Percentiles rank a stretch among this genome's conserved stretches.
Evolutionary conservation across 2,888 invertebrate species (phyloP).

Genomic region (Zaprionus lineosus): DNA sequence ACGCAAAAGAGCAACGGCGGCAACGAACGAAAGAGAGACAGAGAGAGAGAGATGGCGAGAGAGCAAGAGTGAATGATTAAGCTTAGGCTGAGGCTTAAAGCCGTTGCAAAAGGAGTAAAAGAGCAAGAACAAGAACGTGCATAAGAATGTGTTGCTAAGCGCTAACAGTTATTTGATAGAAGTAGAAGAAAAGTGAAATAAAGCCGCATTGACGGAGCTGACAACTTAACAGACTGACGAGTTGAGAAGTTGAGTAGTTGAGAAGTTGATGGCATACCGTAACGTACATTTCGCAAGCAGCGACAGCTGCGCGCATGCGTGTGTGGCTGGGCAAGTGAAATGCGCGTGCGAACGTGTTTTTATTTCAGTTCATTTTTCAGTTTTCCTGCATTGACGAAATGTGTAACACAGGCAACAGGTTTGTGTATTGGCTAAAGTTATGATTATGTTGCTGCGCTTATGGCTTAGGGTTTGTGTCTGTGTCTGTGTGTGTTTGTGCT

Average conservation of each 20-base stretch:
- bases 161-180: slow-evolving; percentile 39
- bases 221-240: slow-evolving; percentile 32
- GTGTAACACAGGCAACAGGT: slow-evolving; percentile 68
- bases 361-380: slow-evolving; percentile 9
- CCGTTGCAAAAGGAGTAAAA: not conserved
- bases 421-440: slow-evolving; percentile 32
- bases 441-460: too few relatives aligned
- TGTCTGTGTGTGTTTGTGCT: too few relatives aligned
- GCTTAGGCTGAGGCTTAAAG: not conserved
- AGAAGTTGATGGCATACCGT: slow-evolving; percentile 12
- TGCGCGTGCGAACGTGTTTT: slow-evolving; percentile 70
- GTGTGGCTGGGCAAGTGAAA: slow-evolving; percentile 64
- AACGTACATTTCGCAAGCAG: slow-evolving; percentile 46
- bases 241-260: slow-evolving; percentile 22
- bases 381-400: slow-evolving; percentile 54
- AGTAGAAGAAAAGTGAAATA: slow-evolving; percentile 64
- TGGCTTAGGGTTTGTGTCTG: too few relatives aligned
- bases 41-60: not conserved
- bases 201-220: slow-evolving; percentile 37
- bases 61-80: not conserved
- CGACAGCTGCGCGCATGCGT: slow-evolving; percentile 68
- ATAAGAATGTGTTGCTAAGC: slow-evolving; percentile 37
- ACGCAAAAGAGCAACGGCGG: slow-evolving; percentile 7
- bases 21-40: slow-evolving; percentile 6
- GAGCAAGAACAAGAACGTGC: slow-evolving; percentile 24